Conservation (phyloP, 2,797 vertebrate genomes). For the Forpus xanthops region DNA sequence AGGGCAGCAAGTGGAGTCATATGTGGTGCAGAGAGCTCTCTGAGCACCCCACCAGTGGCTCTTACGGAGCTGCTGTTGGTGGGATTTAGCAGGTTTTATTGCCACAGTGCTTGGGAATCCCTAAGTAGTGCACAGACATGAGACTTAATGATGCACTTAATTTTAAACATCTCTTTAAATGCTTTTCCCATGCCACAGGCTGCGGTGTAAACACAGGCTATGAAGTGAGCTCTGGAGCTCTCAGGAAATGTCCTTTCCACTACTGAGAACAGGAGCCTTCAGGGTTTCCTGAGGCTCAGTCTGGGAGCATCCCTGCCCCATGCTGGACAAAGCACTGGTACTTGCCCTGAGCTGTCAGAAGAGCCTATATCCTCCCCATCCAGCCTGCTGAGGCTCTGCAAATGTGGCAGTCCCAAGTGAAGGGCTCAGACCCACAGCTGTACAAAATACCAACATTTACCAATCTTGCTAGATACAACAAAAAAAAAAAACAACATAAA, state of each 20-base stretch:
- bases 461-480: neutral
- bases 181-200: neutral
- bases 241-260: neutral
- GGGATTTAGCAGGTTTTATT: neutral
- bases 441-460: neutral
- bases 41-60: neutral
- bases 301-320: neutral
- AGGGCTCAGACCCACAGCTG: neutral
- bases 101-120: neutral
- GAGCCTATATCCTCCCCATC: rapidly evolving
- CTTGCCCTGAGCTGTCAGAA: neutral
- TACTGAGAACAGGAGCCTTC: neutral
- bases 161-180: slow-evolving; percentile 14
- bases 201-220: neutral
- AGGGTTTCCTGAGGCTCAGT: neutral
- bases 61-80: neutral
- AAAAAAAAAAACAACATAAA: neutral
- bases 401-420: neutral
- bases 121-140: neutral
- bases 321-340: neutral
- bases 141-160: neutral
- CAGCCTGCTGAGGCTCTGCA: neutral
- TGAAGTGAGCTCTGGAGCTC: neutral
- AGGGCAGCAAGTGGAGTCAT: neutral
- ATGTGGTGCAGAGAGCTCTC: neutral